These are phyloP conservation scores for Porphyrio hochstetteri DNA, from an alignment of 2,113 vertebrate species.

Conservation along the genomic window DNA sequence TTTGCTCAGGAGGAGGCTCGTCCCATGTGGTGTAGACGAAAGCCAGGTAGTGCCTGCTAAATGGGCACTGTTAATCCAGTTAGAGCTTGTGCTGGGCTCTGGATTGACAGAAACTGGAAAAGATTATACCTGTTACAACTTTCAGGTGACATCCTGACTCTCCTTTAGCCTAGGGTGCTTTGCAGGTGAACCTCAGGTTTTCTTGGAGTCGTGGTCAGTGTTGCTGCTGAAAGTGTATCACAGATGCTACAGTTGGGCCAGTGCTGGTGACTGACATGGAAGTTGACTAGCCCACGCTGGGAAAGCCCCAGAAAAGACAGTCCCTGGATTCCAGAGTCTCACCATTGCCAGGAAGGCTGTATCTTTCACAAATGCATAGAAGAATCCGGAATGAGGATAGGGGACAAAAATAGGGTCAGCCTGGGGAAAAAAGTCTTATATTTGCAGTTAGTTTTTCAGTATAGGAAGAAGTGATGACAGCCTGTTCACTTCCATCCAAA, in stretches of 20 bases:
- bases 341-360: neutral
- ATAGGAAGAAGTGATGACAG: conserved; percentile 40
- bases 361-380: neutral
- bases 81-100: neutral
- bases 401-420: neutral
- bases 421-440: neutral
- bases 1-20: neutral
- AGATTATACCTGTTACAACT: neutral
- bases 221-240: neutral
- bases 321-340: neutral
- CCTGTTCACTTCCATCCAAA: conserved; percentile 16
- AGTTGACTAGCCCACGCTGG: accelerated
- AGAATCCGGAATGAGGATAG: neutral
- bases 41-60: neutral
- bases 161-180: neutral
- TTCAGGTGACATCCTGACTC: neutral
- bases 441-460: neutral
- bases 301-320: neutral
- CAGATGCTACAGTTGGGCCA: neutral
- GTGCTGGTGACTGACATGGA: neutral
- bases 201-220: neutral
- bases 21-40: neutral
- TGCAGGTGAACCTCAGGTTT: neutral
- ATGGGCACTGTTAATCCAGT: neutral
- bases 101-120: neutral